These are phyloP conservation scores for Helogale parvula DNA, from an alignment of 2,113 vertebrate genomes.

Conservation along the genomic window DNA sequence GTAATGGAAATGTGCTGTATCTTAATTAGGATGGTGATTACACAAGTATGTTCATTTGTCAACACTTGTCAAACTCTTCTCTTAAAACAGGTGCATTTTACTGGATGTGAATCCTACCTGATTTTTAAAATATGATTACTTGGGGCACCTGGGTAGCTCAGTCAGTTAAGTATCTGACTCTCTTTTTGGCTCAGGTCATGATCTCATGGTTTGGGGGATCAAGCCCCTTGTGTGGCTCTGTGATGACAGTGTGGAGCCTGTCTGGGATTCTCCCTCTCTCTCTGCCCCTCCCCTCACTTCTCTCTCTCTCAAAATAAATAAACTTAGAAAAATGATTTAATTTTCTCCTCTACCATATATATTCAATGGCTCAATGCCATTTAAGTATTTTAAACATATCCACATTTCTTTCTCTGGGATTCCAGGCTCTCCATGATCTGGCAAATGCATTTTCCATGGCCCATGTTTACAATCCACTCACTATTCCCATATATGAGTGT, in stretches of 20 bases:
- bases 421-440: not conserved
- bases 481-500: no score
- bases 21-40: not conserved
- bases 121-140: not conserved
- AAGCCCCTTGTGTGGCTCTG: no score
- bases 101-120: not conserved
- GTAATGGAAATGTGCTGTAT: not conserved
- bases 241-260: no score
- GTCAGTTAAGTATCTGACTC: no score
- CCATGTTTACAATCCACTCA: not conserved
- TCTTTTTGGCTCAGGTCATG: no score
- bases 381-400: not conserved
- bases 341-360: not conserved
- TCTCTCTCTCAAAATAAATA: no score
- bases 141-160: not conserved
- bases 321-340: not conserved
- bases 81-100: not conserved
- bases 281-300: no score
- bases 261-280: no score
- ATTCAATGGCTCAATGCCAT: not conserved
- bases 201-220: no score
- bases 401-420: not conserved
- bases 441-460: not conserved
- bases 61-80: not conserved
- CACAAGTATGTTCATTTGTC: not conserved